These are phyloP conservation scores for Protobothrops mucrosquamatus DNA, from an alignment of 2,113 vertebrate genomes.

Conservation along the genomic window DNA sequence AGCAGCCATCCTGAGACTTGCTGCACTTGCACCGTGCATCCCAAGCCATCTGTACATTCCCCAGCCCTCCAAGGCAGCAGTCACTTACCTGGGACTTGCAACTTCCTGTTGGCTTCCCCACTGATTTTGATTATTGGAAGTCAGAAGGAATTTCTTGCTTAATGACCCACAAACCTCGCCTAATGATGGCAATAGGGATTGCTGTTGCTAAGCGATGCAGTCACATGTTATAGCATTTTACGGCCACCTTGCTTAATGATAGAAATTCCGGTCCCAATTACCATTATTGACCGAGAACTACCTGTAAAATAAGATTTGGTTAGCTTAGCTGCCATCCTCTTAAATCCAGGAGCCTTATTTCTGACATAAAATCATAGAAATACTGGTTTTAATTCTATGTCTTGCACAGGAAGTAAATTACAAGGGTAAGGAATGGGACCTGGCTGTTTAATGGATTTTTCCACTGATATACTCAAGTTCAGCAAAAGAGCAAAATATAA, in stretches of 20 bases:
- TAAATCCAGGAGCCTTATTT: not conserved
- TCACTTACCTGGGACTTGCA: not conserved
- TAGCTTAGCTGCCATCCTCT: not conserved
- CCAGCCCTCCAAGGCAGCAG: not conserved
- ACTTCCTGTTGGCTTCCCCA: not conserved
- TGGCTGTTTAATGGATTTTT: not conserved
- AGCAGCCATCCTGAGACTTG: not conserved
- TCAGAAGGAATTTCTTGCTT: not conserved
- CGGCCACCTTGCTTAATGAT: not conserved
- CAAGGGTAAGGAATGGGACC: not conserved
- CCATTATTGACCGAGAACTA: not conserved
- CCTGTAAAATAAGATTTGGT: not conserved
- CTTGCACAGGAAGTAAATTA: not conserved
- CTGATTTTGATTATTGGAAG: not conserved
- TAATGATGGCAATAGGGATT: not conserved
- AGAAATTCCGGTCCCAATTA: not conserved
- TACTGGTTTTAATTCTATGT: not conserved
- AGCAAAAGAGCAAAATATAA: not conserved
- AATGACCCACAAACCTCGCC: not conserved
- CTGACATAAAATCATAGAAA: not conserved
- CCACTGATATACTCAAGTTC: not conserved
- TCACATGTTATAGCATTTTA: not conserved
- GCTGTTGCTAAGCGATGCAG: not conserved
- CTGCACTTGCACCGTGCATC: not conserved
- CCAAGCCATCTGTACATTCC: not conserved